These are phyloP conservation scores for Ganaspis sp. DNA, from an alignment of 1,140 invertebrate species.

Conservation along the genomic window DNA sequence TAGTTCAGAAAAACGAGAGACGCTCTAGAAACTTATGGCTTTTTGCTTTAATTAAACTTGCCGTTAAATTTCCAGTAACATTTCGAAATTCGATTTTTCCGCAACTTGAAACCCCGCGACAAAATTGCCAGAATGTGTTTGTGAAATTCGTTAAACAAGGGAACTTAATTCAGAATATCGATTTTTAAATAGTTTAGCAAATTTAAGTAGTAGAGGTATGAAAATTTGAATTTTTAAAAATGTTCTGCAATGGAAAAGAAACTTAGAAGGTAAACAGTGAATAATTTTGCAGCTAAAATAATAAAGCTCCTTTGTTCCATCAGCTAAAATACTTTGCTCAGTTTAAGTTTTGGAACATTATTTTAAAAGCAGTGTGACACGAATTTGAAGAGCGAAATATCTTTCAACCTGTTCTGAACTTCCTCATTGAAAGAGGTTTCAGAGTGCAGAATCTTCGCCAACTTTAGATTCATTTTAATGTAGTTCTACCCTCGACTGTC, in stretches of 20 bases:
- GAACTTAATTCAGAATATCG: neutral
- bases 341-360: constrained; percentile 16
- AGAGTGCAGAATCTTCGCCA: neutral
- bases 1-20: neutral
- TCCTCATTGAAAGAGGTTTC: constrained; percentile 5
- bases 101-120: no score
- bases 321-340: neutral
- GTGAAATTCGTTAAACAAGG: neutral
- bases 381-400: constrained; percentile 13
- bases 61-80: neutral
- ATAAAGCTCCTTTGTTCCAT: neutral
- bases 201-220: no score
- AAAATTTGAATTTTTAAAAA: no score
- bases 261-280: no score
- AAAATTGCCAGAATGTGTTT: no score
- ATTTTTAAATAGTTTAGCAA: neutral
- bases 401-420: constrained; percentile 23
- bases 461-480: constrained; percentile 14
- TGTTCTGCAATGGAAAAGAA: no score
- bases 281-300: no score
- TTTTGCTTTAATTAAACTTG: constrained; percentile 18
- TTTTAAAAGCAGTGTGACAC: neutral
- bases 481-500: neutral
- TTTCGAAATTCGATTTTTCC: neutral
- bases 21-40: constrained; percentile 1